phyloP scores from a whole-genome alignment of 2,888 invertebrate species.

The Cistogaster globosa region DNA sequence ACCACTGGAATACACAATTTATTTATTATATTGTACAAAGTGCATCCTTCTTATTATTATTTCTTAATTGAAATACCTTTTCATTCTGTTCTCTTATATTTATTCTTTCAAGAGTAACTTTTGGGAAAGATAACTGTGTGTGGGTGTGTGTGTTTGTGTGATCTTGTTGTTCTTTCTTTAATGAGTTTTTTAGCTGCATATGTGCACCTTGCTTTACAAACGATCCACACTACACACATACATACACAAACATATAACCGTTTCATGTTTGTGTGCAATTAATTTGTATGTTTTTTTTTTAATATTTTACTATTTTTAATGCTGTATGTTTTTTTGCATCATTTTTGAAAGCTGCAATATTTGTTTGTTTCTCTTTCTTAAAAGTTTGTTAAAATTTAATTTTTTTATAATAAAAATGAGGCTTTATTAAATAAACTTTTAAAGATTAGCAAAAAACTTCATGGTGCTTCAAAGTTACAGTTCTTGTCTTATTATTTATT shows the following conservation, averaged over 20 bases:
- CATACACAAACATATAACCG: neutral
- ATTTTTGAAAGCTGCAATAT: constrained; percentile 46
- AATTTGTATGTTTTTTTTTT: constrained; percentile 58
- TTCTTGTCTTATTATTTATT: constrained; percentile 13
- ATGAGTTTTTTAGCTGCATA: constrained; percentile 68
- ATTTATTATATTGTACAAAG: no score
- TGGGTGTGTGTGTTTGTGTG: neutral
- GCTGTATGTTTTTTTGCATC: constrained; percentile 38
- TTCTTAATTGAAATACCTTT: neutral
- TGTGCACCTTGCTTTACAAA: constrained; percentile 43
- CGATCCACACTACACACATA: neutral
- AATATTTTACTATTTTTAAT: constrained; percentile 29
- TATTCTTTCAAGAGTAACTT: constrained; percentile 17
- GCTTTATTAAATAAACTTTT: no score
- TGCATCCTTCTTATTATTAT: no score
- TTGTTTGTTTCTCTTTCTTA: constrained; percentile 12
- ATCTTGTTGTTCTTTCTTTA: constrained; percentile 62
- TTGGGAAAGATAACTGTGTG: neutral
- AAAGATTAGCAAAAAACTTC: no score
- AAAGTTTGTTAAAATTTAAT: constrained; percentile 13
- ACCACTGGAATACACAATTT: no score
- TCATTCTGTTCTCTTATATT: neutral
- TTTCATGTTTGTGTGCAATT: constrained; percentile 65
- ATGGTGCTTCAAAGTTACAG: no score
- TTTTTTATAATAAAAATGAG: no score